Evolutionary conservation across 2,797 vertebrate species (phyloP).

Genomic region (Myripristis jacobus): DNA sequence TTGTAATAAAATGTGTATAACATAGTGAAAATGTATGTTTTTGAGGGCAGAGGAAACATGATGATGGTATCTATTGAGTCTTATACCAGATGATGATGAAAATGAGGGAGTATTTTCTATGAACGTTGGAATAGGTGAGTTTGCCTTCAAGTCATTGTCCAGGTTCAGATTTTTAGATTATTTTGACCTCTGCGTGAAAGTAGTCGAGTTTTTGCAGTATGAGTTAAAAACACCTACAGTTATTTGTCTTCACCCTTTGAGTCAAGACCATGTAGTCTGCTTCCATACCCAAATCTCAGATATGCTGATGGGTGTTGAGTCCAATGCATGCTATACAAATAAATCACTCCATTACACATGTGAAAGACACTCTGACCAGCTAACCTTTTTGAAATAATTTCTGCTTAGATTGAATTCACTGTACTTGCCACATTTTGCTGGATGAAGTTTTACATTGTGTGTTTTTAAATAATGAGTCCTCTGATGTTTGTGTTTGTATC

Average conservation of each 20-base stretch:
- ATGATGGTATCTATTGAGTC: background rate
- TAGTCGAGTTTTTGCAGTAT: background rate
- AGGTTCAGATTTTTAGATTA: background rate
- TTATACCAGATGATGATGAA: background rate
- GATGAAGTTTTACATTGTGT: background rate
- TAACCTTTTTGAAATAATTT: background rate
- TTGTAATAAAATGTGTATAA: background rate
- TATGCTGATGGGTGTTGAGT: background rate
- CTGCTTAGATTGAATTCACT: background rate
- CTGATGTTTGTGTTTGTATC: background rate
- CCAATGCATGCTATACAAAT: no score
- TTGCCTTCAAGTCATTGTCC: background rate
- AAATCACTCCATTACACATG: no score
- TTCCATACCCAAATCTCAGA: background rate
- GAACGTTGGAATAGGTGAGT: background rate
- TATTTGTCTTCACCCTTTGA: background rate
- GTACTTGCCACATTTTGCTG: background rate
- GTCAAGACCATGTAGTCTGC: background rate
- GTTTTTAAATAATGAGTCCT: background rate
- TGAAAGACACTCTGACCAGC: background rate
- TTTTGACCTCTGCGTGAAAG: background rate
- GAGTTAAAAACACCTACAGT: background rate
- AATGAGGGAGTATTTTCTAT: constrained; percentile 5
- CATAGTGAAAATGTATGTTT: background rate
- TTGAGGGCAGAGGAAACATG: background rate